These are phyloP conservation scores for Rhynchomys soricoides DNA, from an alignment of 2,113 vertebrate species.

Conservation along the genomic window DNA sequence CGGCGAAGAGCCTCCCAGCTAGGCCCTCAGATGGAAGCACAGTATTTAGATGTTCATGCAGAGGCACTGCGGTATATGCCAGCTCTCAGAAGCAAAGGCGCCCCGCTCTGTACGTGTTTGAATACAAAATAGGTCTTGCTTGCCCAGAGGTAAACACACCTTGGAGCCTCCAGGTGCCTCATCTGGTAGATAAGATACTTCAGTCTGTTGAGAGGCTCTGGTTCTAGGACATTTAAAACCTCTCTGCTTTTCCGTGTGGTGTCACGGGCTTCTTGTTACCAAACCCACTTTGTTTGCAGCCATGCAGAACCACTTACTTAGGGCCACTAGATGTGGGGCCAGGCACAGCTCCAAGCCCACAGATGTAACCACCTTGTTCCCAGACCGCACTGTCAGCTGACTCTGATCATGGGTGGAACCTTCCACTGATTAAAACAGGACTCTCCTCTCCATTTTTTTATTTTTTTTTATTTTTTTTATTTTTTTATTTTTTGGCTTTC, in stretches of 20 bases:
- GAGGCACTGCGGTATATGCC: not conserved
- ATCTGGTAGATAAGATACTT: not conserved
- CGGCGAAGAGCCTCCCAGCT: not conserved
- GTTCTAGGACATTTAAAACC: not conserved
- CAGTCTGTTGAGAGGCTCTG: not conserved
- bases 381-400: constrained; percentile 62
- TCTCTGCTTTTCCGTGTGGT: not conserved
- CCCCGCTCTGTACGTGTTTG: not conserved
- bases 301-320: not conserved
- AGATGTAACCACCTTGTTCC: constrained; percentile 65
- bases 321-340: not conserved
- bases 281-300: constrained; percentile 16
- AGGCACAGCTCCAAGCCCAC: constrained; percentile 58
- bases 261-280: not conserved
- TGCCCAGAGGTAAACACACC: not conserved
- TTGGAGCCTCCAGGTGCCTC: not conserved
- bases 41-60: not conserved
- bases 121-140: not conserved
- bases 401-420: constrained; percentile 53
- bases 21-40: not conserved
- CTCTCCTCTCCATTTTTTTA: too few relatives aligned
- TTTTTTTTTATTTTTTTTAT: too few relatives aligned
- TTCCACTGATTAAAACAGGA: constrained; percentile 65
- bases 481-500: too few relatives aligned
- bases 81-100: not conserved